Conservation (phyloP, 30 jellyfish, hydroid and myxozoan species). For the Catostylus mosaicus region DNA sequence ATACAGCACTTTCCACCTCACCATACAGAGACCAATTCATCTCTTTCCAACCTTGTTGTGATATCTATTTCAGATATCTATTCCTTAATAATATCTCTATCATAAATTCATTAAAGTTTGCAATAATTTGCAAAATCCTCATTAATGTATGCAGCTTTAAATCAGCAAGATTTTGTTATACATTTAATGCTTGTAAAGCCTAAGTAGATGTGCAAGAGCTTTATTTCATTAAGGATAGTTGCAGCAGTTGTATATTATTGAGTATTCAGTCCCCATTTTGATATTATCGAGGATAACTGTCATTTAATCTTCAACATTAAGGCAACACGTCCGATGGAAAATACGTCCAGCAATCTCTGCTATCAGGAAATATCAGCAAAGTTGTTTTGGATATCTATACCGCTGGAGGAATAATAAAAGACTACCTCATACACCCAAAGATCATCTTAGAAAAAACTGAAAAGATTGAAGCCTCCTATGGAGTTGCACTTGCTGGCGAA, state of each 20-base stretch:
- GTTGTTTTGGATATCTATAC: constrained; percentile 24
- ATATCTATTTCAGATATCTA: not conserved
- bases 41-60: not conserved
- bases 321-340: constrained; percentile 46
- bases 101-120: too few species aligned
- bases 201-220: too few species aligned
- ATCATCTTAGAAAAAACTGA: not conserved
- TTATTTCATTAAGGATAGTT: too few species aligned
- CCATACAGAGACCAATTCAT: not conserved
- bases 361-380: constrained; percentile 26
- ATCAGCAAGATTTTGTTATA: too few species aligned
- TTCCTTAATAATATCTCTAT: not conserved
- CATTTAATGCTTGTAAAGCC: too few species aligned
- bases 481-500: constrained; percentile 53
- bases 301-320: not conserved
- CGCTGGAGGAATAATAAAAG: constrained; percentile 13
- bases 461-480: constrained; percentile 24
- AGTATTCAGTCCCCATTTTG: not conserved
- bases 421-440: constrained; percentile 32
- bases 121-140: not conserved
- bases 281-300: not conserved
- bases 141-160: too few species aligned
- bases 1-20: not conserved
- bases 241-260: not conserved
- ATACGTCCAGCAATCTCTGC: constrained; percentile 24